phyloP scores from a whole-genome alignment of 2,113 vertebrate species.

The Datnioides undecimradiatus region DNA sequence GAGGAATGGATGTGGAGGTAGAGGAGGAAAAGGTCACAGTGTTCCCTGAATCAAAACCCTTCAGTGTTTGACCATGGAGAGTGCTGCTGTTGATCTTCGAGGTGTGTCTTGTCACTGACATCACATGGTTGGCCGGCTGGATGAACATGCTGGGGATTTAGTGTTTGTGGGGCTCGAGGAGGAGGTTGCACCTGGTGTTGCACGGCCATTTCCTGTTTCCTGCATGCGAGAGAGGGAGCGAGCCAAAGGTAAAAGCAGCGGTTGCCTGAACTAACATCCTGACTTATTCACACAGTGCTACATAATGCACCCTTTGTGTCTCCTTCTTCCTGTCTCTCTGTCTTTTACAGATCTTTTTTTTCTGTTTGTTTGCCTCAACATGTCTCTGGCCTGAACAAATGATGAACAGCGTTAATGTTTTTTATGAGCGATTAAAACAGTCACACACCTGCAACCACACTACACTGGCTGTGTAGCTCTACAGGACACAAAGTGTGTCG shows the following conservation, averaged over 20 bases:
- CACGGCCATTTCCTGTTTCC: slow-evolving; percentile 42
- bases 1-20: slow-evolving; percentile 26
- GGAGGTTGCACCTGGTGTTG: slow-evolving; percentile 23
- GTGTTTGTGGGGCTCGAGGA: slow-evolving; percentile 18
- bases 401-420: background rate
- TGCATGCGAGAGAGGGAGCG: slow-evolving; percentile 14
- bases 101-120: slow-evolving; percentile 42
- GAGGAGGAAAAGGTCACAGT: slow-evolving; percentile 69
- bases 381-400: slow-evolving; percentile 2
- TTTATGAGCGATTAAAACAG: background rate
- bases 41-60: slow-evolving; percentile 60
- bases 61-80: slow-evolving; percentile 50
- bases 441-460: background rate
- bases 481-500: background rate
- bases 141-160: slow-evolving; percentile 7
- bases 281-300: slow-evolving; percentile 2
- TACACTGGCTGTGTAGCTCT: background rate
- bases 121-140: slow-evolving; percentile 36
- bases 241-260: slow-evolving; percentile 20
- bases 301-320: background rate
- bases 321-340: background rate
- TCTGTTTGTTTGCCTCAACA: background rate
- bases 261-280: slow-evolving; percentile 40
- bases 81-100: slow-evolving; percentile 55
- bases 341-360: slow-evolving; percentile 1